These are phyloP conservation scores for Scaptomyza hsui DNA, from an alignment of 1,140 invertebrate genomes.

Conservation along the genomic window DNA sequence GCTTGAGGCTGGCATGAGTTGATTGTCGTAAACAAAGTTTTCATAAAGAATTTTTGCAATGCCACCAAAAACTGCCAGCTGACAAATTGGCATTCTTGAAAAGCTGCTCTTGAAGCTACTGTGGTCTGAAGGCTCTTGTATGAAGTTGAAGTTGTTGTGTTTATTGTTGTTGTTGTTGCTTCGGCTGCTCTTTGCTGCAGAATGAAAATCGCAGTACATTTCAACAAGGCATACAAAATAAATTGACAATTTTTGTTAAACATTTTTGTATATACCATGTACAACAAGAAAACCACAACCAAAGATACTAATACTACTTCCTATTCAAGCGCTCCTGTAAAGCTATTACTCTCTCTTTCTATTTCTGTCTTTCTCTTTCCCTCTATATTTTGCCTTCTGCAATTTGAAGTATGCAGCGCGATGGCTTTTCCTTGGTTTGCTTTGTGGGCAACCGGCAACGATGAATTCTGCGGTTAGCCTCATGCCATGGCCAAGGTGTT, in stretches of 20 bases:
- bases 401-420: conserved; percentile 53
- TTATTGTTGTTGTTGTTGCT: conserved; percentile 9
- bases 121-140: conserved; percentile 1
- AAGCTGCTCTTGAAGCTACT: conserved; percentile 28
- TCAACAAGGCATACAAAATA: conserved; percentile 73
- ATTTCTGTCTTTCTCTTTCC: too few relatives aligned
- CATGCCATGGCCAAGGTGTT: conserved; percentile 56
- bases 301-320: conserved; percentile 17
- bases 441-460: conserved; percentile 52
- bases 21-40: conserved; percentile 80
- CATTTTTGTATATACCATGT: conserved; percentile 21
- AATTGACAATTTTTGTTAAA: conserved; percentile 66
- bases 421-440: conserved; percentile 12
- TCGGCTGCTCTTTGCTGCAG: conserved; percentile 11
- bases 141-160: neutral
- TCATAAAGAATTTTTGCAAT: conserved; percentile 71
- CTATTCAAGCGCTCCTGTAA: conserved; percentile 17
- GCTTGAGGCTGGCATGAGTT: conserved; percentile 41
- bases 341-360: conserved; percentile 44
- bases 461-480: conserved; percentile 69
- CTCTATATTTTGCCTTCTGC: conserved; percentile 54
- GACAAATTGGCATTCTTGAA: conserved; percentile 76
- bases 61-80: conserved; percentile 59
- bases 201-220: conserved; percentile 60
- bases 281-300: conserved; percentile 12